phyloP scores from a whole-genome alignment of 2,113 vertebrate genomes.

The Potamarius usumacintae region DNA sequence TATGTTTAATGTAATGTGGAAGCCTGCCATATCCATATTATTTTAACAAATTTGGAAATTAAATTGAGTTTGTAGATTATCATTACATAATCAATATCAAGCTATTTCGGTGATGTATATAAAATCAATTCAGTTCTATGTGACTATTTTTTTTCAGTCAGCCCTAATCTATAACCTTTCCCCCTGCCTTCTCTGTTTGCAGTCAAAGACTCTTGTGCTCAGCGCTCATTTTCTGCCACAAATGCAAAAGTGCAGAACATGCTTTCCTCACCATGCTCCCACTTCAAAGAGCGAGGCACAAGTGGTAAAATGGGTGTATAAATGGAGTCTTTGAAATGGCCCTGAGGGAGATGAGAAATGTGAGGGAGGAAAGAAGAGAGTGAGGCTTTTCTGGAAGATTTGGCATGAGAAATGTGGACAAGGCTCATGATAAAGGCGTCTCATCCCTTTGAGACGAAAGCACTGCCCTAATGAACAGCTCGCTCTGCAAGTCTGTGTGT shows the following conservation, averaged over 20 bases:
- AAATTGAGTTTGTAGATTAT: slow-evolving; percentile 11
- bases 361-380: slow-evolving; percentile 26
- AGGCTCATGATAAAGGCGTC: slow-evolving; percentile 36
- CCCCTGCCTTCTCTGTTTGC: neutral
- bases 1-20: slow-evolving; percentile 19
- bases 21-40: neutral
- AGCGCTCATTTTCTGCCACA: slow-evolving; percentile 18
- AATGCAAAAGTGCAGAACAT: slow-evolving; percentile 29
- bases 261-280: slow-evolving; percentile 42
- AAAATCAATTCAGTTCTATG: neutral
- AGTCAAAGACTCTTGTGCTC: neutral
- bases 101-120: neutral
- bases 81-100: slow-evolving; percentile 28
- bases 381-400: slow-evolving; percentile 24
- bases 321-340: slow-evolving; percentile 49
- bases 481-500: neutral
- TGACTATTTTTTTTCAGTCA: neutral
- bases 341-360: slow-evolving; percentile 33
- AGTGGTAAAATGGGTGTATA: slow-evolving; percentile 23
- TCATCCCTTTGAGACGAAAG: slow-evolving; percentile 6
- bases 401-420: slow-evolving; percentile 40
- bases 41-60: slow-evolving; percentile 9
- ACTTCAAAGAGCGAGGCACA: slow-evolving; percentile 48
- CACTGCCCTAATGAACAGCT: slow-evolving; percentile 27
- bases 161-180: slow-evolving; percentile 7